These are phyloP conservation scores for Phaethon lepturus DNA, from an alignment of 2,113 vertebrate species.

Conservation along the genomic window DNA sequence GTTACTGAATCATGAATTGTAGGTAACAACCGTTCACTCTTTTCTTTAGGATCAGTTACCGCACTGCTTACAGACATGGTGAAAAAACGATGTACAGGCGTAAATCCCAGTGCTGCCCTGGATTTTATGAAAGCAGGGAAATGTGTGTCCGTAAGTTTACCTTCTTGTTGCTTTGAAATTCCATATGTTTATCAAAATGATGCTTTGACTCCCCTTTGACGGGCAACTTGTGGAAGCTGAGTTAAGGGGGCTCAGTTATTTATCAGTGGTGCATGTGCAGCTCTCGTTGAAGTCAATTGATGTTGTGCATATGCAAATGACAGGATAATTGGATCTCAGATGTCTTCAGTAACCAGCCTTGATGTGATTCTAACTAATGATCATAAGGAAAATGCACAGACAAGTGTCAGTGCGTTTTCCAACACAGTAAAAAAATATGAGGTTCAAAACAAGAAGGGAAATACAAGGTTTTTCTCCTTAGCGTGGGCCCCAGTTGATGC, in stretches of 20 bases:
- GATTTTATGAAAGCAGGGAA: conserved; percentile 91
- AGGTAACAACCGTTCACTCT: background rate
- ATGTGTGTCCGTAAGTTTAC: conserved; percentile 91
- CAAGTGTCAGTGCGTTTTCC: background rate
- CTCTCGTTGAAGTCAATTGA: background rate
- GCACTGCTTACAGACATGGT: conserved; percentile 91
- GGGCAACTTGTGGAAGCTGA: background rate
- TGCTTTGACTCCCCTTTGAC: background rate
- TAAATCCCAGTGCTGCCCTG: conserved; percentile 96
- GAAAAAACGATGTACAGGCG: conserved; percentile 96
- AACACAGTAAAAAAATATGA: background rate
- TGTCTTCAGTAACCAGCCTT: background rate
- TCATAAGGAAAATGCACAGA: background rate
- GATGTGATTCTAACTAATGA: background rate
- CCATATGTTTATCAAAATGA: background rate
- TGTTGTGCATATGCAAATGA: background rate
- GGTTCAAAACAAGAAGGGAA: background rate
- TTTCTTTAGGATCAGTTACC: conserved; percentile 89
- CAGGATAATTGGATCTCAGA: background rate
- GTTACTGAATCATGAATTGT: background rate
- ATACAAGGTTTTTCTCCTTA: background rate
- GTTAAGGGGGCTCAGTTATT: background rate
- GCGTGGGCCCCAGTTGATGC: background rate
- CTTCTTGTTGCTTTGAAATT: background rate
- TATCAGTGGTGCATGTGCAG: background rate